phyloP scores from a whole-genome alignment of 2,797 vertebrate species.

The Knipowitschia caucasica region DNA sequence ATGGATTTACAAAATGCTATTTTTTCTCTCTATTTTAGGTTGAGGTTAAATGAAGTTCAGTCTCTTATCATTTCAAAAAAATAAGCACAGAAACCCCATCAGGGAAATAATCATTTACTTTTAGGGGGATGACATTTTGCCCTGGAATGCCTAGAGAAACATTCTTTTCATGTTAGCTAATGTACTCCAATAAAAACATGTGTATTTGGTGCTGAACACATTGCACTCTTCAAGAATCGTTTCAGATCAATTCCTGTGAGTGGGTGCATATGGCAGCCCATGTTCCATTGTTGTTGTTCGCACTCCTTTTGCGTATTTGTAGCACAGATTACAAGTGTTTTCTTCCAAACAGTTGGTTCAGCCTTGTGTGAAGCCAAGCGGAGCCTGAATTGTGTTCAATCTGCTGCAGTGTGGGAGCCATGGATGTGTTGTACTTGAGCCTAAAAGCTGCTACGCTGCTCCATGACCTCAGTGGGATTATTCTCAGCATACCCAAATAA shows the following conservation, averaged over 20 bases:
- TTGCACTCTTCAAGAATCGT: slow-evolving; percentile 9
- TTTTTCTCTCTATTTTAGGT: too few species aligned
- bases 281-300: slow-evolving; percentile 22
- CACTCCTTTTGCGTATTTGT: slow-evolving; percentile 21
- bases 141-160: neutral
- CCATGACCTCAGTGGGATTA: slow-evolving; percentile 62
- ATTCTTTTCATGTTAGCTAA: slow-evolving; percentile 1
- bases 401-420: slow-evolving; percentile 41
- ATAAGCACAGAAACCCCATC: neutral
- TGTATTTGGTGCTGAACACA: neutral
- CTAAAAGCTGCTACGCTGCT: slow-evolving; percentile 52
- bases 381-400: slow-evolving; percentile 47
- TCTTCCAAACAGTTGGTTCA: slow-evolving; percentile 38
- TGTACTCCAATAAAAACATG: neutral
- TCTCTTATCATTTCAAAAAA: neutral
- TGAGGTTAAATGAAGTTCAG: neutral
- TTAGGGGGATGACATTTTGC: neutral
- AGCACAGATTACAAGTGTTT: slow-evolving; percentile 21
- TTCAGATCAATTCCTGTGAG: slow-evolving; percentile 7
- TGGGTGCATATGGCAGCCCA: slow-evolving; percentile 14
- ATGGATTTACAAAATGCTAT: neutral
- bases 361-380: slow-evolving; percentile 41
- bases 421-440: slow-evolving; percentile 54
- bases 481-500: slow-evolving; percentile 67
- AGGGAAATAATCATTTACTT: slow-evolving; percentile 4